Conservation (phyloP, 2,888 invertebrate species). For the Nomada fucata region DNA sequence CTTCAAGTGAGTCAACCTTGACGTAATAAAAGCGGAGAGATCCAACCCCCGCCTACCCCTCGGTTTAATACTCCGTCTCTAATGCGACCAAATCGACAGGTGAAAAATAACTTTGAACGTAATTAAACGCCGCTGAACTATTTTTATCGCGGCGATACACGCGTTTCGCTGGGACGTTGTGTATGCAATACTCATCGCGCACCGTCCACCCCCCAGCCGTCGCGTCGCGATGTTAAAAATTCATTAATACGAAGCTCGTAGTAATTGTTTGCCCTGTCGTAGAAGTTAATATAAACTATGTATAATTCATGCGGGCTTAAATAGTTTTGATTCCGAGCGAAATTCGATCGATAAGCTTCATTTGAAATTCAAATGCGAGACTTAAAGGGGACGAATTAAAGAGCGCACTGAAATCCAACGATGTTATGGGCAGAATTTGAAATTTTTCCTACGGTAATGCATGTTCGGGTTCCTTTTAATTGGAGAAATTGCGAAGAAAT, state of each 20-base stretch:
- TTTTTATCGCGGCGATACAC: background rate
- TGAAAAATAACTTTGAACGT: conserved; percentile 9
- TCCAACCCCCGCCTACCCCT: background rate
- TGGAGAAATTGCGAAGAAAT: background rate
- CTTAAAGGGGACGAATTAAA: conserved; percentile 58
- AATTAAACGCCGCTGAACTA: conserved; percentile 6
- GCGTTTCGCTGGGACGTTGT: conserved; percentile 10
- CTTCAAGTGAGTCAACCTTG: conserved; percentile 36
- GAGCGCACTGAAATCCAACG: conserved; percentile 8
- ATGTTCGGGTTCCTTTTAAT: background rate
- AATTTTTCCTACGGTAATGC: background rate
- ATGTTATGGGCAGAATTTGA: conserved; percentile 11
- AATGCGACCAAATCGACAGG: conserved; percentile 10
- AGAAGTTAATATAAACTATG: conserved; percentile 64
- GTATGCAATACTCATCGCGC: conserved; percentile 1
- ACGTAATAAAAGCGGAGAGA: conserved; percentile 24
- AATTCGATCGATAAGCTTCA: conserved; percentile 64
- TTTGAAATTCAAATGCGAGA: conserved; percentile 71
- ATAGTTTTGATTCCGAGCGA: conserved; percentile 66
- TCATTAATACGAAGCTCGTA: conserved; percentile 51
- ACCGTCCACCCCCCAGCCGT: background rate
- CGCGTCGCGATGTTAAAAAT: conserved; percentile 40
- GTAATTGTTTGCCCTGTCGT: conserved; percentile 56
- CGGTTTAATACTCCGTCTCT: background rate
- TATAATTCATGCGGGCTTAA: conserved; percentile 71